phyloP scores from a whole-genome alignment of 2,113 vertebrate genomes.

The Poecile atricapillus region DNA sequence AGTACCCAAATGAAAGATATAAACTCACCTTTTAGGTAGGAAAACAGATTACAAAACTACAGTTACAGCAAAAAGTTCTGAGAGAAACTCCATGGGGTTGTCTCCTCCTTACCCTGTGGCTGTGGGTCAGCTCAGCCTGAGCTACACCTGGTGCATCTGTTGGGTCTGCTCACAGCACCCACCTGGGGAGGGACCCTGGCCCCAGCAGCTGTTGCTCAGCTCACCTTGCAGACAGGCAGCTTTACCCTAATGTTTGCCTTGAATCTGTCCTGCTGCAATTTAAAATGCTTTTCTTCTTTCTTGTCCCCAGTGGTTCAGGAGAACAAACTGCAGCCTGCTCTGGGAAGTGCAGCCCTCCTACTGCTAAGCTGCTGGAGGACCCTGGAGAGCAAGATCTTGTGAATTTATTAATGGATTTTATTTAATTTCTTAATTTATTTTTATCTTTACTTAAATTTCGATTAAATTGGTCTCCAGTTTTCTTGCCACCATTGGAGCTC shows the following conservation, averaged over 20 bases:
- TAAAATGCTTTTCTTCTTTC: neutral
- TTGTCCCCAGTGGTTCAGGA: neutral
- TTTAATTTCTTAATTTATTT: neutral
- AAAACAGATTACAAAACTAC: neutral
- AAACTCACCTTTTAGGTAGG: neutral
- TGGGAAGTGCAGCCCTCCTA: neutral
- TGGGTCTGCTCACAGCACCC: neutral
- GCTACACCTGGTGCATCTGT: too few relatives aligned
- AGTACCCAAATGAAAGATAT: neutral
- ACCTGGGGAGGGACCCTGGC: neutral
- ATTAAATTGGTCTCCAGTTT: neutral
- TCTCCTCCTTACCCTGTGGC: neutral
- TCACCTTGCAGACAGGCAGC: neutral
- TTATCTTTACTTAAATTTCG: neutral
- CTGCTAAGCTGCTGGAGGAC: neutral
- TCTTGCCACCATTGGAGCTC: neutral
- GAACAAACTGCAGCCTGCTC: neutral
- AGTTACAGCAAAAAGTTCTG: neutral
- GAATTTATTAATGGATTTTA: neutral
- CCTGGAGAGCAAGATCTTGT: neutral
- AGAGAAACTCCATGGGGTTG: neutral
- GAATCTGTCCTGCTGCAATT: neutral
- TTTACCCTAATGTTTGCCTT: neutral
- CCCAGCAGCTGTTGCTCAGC: fast-evolving
- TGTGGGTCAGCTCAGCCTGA: neutral